Base-by-base conservation (phyloP, 2,888 invertebrate genomes). In the Bedellia somnulentella region DNA sequence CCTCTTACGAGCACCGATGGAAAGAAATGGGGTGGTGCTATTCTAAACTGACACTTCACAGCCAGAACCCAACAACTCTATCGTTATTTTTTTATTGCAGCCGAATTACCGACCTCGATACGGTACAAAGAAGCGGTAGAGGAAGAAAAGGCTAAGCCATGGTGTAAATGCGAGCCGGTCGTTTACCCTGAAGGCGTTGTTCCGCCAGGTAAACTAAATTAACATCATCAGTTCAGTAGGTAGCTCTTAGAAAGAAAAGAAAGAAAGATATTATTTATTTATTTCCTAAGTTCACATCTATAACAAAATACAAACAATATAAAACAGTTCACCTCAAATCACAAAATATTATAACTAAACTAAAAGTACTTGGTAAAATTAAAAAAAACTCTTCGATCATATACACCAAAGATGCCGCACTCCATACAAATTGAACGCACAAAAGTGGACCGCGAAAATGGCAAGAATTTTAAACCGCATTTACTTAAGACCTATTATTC, bases 71-170 rank as follows among this genome's bases (percentile, higher is more conserved):
- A 3, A 24, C 10, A 6, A 11, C 10, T 11, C 2, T 24, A 24
- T n/a, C 10, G 12, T 10, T 3, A 14, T n/a, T n/a, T 2, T n/a
- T 16, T 27, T 2, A 18, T n/a, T 25, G 8, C 14, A 9, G 13
- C 26, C 5, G 49, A 48, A 12, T 38, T 68, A 4, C 68, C 70
- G 0, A 62, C 66, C 0, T 55, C 45, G 35, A 32, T 58, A 0
- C 37, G 70, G 1, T 47, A 47, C 0, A 39, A 38, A 0, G 47
- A 38, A 0, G 49, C 52, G 0, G 54, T 53, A 25, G 33, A 34
- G 26, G 39, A 34, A 0, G 37, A 34, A 0, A 10, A 26, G 0
- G 24, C 5, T 2, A 54, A 51, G 26, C 38, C 37, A 0, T 37
- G 40, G 0, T 68, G 68, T 35, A 38, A 33, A 12, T 68, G 68